Base-by-base conservation (phyloP, 2,888 invertebrate species). In the Lymantria monacha region DNA sequence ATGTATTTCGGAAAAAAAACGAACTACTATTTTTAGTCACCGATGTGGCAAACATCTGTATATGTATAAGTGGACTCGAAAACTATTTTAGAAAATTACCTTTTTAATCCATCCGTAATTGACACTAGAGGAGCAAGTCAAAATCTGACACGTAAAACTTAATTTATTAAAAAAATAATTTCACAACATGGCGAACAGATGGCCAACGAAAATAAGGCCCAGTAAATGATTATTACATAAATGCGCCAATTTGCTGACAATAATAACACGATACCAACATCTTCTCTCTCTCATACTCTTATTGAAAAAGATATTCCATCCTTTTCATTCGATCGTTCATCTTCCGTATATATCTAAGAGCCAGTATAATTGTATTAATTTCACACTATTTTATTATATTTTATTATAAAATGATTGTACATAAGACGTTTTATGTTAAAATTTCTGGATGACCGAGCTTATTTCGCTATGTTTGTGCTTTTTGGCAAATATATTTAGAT, bases 191-290 rank as follows among this genome's bases (percentile, higher is more conserved):
- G 63, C 49, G 51, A 61, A 59, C 69, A 65, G 67, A 65, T 69
- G 65, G 49, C 42, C 49, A 63, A 44, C 59, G 56, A 42, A 53
- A 44, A n/a, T n/a, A n/a, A n/a, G n/a, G n/a, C n/a, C n/a, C n/a
- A n/a, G n/a, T n/a, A n/a, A n/a, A n/a, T n/a, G n/a, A 76, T 76
- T 80, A 85, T 83, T 80, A 79, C 82, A 81, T 83, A 84, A 85
- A 81, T 73, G 76, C 76, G 71, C 74, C 80, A 83, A 85, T 84
- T 85, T 83, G 68, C 78, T 63, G 70, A 66, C 67, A 69, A 60
- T 84, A 84, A 85, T 82, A 83, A 84, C 79, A 79, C 59, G 55
- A 56, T 55, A 30, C 47, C 65, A 53, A 48, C 15, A 38, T 22
- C 22, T 9, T 63, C 53, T 37, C 48, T 13, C 9, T 65, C 9